A percentile compares a stretch with the other conserved stretches of the same genome.
These are phyloP conservation scores for Watsonalla binaria DNA, from an alignment of 2,888 invertebrate species.

Conservation along the genomic window DNA sequence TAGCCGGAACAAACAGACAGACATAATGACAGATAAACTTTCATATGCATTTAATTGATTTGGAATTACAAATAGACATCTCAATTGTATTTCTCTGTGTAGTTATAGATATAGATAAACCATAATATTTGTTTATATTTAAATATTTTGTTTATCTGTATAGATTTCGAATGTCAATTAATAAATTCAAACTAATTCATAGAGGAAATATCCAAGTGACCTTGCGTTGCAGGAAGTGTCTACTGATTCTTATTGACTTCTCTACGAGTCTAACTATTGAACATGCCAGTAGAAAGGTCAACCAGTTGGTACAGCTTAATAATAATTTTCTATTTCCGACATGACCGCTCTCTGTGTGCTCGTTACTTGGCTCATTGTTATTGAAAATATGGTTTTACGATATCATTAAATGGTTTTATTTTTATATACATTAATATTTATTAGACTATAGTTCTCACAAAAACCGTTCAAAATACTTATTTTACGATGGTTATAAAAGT, in stretches of 20 bases:
- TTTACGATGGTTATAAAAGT: too few species aligned
- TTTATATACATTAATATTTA: too few species aligned
- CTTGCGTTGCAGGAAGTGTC: constrained; percentile 45
- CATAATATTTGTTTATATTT: too few species aligned
- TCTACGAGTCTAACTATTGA: constrained; percentile 30
- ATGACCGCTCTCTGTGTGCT: constrained; percentile 15
- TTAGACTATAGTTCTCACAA: too few species aligned
- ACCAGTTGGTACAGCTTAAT: constrained; percentile 16
- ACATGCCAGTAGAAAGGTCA: constrained; percentile 49
- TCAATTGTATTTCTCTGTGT: too few species aligned
- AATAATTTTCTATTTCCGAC: constrained; percentile 39
- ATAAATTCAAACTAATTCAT: constrained; percentile 36
- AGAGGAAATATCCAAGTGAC: constrained; percentile 38
- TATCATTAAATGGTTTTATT: too few species aligned
- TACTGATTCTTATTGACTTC: constrained; percentile 34
- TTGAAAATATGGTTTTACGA: constrained; percentile 1
- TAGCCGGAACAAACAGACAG: too few species aligned
- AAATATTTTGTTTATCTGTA: too few species aligned
- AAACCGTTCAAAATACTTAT: too few species aligned
- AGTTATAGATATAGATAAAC: background rate
- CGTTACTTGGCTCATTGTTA: background rate
- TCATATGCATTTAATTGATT: too few species aligned
- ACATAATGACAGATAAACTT: too few species aligned
- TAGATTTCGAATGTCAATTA: constrained; percentile 9
- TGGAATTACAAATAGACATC: too few species aligned